These are phyloP conservation scores for Drosophila sulfurigaster DNA, from an alignment of 1,140 invertebrate genomes.

Conservation along the genomic window DNA sequence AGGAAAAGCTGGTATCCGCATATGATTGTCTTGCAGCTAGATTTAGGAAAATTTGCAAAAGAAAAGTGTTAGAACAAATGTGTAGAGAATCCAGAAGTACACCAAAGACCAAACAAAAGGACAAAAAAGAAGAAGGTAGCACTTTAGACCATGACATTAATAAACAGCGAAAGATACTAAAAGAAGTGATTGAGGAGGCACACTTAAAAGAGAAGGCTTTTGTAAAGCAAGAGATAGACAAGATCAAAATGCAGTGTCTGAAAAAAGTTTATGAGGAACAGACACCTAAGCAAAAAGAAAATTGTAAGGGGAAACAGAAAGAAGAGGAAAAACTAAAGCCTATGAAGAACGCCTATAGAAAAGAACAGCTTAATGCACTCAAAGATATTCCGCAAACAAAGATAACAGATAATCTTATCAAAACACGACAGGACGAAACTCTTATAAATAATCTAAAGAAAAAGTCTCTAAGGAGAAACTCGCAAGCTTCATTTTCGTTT, in stretches of 20 bases:
- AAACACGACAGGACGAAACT: neutral
- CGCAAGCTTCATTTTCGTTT: neutral
- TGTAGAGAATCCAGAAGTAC: slow-evolving; percentile 3
- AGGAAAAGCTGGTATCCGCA: neutral
- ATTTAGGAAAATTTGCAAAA: slow-evolving; percentile 10
- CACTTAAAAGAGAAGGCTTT: neutral
- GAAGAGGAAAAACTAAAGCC: neutral
- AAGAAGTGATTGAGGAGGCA: neutral
- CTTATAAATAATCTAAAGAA: no score
- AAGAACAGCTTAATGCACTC: no score
- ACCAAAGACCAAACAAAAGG: neutral
- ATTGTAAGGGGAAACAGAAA: neutral
- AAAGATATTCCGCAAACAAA: no score
- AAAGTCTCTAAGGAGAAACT: neutral
- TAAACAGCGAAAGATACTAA: neutral
- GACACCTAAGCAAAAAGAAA: neutral
- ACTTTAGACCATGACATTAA: no score
- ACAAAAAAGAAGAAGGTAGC: neutral
- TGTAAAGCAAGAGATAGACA: neutral
- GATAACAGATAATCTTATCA: no score
- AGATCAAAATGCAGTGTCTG: neutral
- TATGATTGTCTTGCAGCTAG: slow-evolving; percentile 9
- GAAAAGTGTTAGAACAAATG: neutral
- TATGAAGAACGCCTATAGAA: neutral
- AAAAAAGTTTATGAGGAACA: neutral